Evolutionary conservation across 2,888 invertebrate species (phyloP), one percentile per base, ranked within the genome.

Genomic region (Synanthedon tipuliformis): DNA sequence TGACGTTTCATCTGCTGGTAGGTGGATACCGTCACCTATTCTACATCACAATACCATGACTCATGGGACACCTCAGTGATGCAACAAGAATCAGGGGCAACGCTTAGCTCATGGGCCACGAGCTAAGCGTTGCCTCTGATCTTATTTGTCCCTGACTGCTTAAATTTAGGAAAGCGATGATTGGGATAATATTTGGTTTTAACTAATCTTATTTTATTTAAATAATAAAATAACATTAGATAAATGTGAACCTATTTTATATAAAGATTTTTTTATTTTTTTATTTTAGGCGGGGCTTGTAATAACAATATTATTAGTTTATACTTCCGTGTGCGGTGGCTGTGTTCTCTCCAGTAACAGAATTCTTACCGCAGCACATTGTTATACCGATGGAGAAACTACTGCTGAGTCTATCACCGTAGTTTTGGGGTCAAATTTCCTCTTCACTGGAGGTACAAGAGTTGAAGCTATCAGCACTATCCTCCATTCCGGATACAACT

Each of bases 311-410:
- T 50, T 53, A 11, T 16, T 48, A 27, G 13, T 53, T 41, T 52
- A 16, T 16, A 52, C 40, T 2, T 69, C 72, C 4, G 64, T 73
- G 2, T 76, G 74, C 53, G 74, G 77, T 3, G 75, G 67, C 12
- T 54, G 64, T 3, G 53, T 76, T 11, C 67, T 76, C 40, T 63
- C 66, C 1, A 61, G 65, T 53, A 65, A 56, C 3, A 60, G 60
- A 3, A 56, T 71, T 4, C 53, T 75, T 41, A 74, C 72, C 3
- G 73, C 66, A 3, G 75, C 68, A n/a, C 73, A 72, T 53, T 73
- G 75, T 56, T 60, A 65, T 49, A 63, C 62, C 51, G 73, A 74
- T 45, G 71, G 74, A 15, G 59, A 54, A 49, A 63, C 52, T 56
- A 58, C 62, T 11, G 71, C 65, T 1, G 55, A 56, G 7, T 61